phyloP scores from a whole-genome alignment of 2,888 invertebrate genomes.

The Acanthosepion lycidas region DNA sequence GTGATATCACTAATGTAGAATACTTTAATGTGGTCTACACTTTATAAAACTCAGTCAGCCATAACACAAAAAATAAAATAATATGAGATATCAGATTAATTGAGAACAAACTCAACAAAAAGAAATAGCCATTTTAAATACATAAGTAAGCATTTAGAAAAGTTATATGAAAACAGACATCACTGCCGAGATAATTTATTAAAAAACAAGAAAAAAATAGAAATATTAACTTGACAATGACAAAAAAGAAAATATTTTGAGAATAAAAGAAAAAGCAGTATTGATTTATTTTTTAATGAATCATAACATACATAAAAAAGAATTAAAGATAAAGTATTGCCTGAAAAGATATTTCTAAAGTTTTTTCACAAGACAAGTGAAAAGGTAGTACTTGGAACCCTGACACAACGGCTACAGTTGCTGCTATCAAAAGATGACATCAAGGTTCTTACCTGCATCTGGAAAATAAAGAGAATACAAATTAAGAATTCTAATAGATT shows the following conservation, averaged over 20 bases:
- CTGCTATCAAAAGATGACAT: background rate
- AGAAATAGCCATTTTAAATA: too few relatives aligned
- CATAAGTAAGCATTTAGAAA: too few relatives aligned
- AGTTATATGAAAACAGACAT: too few relatives aligned
- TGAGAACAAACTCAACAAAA: too few relatives aligned
- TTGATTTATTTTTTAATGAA: too few relatives aligned
- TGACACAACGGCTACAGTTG: background rate
- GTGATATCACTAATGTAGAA: too few relatives aligned
- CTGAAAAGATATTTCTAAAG: background rate
- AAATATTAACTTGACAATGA: background rate
- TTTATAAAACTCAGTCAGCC: too few relatives aligned
- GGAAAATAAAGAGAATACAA: background rate
- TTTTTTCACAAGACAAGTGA: background rate
- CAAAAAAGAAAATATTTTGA: background rate
- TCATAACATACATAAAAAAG: too few relatives aligned
- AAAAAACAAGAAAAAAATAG: background rate
- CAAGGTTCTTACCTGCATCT: background rate
- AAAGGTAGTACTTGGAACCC: background rate
- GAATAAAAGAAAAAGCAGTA: background rate
- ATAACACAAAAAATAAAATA: too few relatives aligned
- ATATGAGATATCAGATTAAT: too few relatives aligned
- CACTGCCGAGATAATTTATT: too few relatives aligned
- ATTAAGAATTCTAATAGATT: background rate
- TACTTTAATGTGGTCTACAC: too few relatives aligned
- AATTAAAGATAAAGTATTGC: background rate